Evolutionary conservation across 2,797 vertebrate genomes (phyloP), one percentile per base, ranked within the genome.

Genomic region (Peromyscus aztecus): DNA sequence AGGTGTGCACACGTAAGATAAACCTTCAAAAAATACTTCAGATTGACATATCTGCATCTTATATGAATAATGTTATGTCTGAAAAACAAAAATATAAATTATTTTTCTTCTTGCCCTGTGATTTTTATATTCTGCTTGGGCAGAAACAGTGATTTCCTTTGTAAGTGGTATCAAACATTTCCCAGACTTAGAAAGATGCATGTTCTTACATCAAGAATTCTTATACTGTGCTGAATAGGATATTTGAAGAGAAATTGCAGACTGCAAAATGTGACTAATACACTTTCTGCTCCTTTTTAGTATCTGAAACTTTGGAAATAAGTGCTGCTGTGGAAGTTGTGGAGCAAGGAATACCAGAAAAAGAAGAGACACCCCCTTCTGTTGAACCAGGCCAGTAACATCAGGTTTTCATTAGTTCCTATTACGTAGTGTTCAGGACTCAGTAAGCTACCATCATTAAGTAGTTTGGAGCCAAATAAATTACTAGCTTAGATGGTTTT

Each of bases 241-340:
- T 94, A 55, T 84, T 69, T 65, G 95, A 88, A 71, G 27, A 94
- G 76, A 83, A 96, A 82, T 80, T 83, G 27, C 71, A 29, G 11
- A 75, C 7, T 73, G 8, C 40, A 73, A 43, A 83, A 52, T 69
- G 61, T 61, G 65, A 55, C 27, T 96, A 81, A 65, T 19, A 95
- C 81, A 73, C 6, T 94, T 97, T 97, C 69, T 95, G 16, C 10
- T 80, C 46, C 90, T n/a, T 76, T 95, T 96, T 81, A 97, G 59
- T 98, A 96, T 91, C 97, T 98, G 99, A 99, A 97, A 96, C 95
- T 6, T 31, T 98, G 87, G 99, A 98, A 80, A 95, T 98, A n/a
- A 97, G 96, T 96, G 96, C 98, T 65, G 71, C 98, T 92, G 31
- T 97, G 46, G 99, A 99, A 96, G 98, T 97, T 83, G 95, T 96